Evolutionary conservation across 1,140 invertebrate species (phyloP).

Genomic region (Eurosta solidaginis): DNA sequence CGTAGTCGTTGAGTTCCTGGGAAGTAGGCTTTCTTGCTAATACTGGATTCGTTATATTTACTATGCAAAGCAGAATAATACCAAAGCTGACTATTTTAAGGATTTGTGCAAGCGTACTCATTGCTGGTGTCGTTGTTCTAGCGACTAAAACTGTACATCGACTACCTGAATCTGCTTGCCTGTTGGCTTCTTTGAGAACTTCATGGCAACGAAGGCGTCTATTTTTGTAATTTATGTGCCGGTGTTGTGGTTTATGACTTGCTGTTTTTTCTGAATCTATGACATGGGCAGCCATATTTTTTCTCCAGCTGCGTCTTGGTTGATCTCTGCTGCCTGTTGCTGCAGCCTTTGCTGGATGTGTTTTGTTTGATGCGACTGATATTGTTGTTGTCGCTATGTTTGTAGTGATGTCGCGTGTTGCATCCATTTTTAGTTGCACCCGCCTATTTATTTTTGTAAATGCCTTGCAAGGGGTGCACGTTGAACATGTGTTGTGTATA

Average conservation of each 20-base stretch:
- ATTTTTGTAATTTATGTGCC: conserved; percentile 34
- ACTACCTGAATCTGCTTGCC: background rate
- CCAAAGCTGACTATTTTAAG: background rate
- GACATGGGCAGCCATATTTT: conserved; percentile 5
- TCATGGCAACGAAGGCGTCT: background rate
- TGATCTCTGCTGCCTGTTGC: background rate
- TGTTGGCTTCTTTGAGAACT: background rate
- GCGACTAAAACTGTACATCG: background rate
- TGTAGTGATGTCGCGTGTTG: conserved; percentile 12
- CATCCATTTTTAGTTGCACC: conserved; percentile 30
- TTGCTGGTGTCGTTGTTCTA: background rate
- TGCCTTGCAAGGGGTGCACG: conserved; percentile 26
- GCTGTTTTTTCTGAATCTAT: conserved; percentile 4
- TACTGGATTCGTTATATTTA: background rate
- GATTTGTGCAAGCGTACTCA: background rate
- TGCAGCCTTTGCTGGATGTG: background rate
- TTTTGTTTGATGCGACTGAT: background rate
- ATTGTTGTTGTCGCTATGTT: background rate
- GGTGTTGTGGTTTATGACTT: conserved; percentile 23
- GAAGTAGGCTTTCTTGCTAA: conserved; percentile 24
- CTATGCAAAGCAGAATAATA: background rate
- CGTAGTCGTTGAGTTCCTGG: conserved; percentile 30
- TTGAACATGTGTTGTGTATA: conserved; percentile 35
- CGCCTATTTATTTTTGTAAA: conserved; percentile 31
- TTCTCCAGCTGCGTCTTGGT: background rate